phyloP scores from a whole-genome alignment of 64 coral and sea anemone species.

The Montipora foliosa region DNA sequence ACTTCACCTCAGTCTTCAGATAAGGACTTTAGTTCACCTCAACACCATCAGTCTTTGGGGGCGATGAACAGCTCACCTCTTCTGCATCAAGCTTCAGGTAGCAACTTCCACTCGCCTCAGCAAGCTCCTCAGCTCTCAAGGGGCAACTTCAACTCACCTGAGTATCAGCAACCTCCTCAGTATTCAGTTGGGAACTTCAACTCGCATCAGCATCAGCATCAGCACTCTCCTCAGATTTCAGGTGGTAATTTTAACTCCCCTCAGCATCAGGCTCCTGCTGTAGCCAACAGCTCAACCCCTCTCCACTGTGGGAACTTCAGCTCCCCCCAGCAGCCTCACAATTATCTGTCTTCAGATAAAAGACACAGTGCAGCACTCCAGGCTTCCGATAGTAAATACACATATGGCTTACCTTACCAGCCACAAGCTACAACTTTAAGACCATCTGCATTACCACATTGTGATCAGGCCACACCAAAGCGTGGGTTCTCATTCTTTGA shows the following conservation, averaged over 20 bases:
- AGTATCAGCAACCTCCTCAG: neutral
- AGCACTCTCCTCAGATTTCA: slow-evolving; percentile 4
- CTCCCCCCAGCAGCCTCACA: neutral
- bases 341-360: slow-evolving; percentile 26
- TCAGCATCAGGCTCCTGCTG: neutral
- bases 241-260: neutral
- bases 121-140: neutral
- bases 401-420: slow-evolving; percentile 2
- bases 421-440: slow-evolving; percentile 26
- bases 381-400: neutral
- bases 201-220: neutral
- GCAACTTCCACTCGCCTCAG: neutral
- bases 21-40: neutral
- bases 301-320: slow-evolving; percentile 13
- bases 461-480: slow-evolving; percentile 13
- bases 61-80: neutral
- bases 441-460: slow-evolving; percentile 8
- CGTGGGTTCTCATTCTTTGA: neutral
- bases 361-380: slow-evolving; percentile 3
- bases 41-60: neutral
- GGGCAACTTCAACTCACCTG: neutral
- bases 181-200: neutral
- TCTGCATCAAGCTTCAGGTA: slow-evolving; percentile 3
- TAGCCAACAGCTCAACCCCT: slow-evolving; percentile 5
- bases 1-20: neutral